Conservation (phyloP, 2,888 invertebrate species). For the Calameuta idolon region DNA sequence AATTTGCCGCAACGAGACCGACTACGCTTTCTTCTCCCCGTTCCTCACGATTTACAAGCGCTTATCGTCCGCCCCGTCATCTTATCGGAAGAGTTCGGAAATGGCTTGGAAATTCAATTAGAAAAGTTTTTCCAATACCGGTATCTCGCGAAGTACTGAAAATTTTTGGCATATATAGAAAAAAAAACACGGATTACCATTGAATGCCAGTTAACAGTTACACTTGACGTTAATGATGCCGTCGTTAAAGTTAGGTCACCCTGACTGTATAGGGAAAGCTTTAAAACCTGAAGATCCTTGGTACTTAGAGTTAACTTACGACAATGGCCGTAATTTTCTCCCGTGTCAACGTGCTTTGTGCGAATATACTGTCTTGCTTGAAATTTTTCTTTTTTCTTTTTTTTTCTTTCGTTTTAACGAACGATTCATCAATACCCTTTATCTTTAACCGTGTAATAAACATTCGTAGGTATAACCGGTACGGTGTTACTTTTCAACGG, state of each 20-base stretch:
- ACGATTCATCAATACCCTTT: background rate
- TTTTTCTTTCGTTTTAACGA: no score
- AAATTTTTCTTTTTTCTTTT: background rate
- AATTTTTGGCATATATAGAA: background rate
- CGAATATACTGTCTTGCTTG: background rate
- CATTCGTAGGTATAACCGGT: background rate
- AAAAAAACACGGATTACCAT: background rate
- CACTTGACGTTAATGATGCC: background rate
- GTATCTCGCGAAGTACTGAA: background rate
- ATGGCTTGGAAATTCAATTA: background rate
- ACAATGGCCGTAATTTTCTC: background rate
- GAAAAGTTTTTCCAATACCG: background rate
- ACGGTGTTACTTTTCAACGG: background rate
- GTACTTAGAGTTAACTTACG: background rate
- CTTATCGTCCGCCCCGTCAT: conserved; percentile 14
- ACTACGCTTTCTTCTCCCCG: background rate
- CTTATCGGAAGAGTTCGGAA: conserved; percentile 24
- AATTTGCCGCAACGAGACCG: conserved; percentile 29
- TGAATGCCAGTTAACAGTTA: background rate
- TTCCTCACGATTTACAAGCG: conserved; percentile 8
- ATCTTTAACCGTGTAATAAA: background rate
- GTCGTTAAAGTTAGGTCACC: background rate
- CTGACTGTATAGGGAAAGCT: background rate
- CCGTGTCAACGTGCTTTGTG: background rate
- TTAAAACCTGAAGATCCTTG: background rate